A percentile compares a stretch with the other conserved stretches of the same genome.
These are phyloP conservation scores for Aegotheles bennettii DNA, from an alignment of 2,113 vertebrate species.

Conservation along the genomic window DNA sequence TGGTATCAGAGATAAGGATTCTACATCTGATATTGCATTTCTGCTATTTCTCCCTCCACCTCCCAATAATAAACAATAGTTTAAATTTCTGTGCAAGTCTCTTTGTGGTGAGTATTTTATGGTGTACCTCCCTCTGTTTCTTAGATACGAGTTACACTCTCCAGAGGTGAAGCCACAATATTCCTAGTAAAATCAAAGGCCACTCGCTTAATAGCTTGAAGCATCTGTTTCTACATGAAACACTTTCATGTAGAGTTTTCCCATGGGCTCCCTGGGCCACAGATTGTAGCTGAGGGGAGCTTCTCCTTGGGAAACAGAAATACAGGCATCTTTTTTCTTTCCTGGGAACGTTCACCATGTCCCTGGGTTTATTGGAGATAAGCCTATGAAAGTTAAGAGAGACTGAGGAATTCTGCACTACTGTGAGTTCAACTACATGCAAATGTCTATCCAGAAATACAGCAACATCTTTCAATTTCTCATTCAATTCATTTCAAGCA, in stretches of 20 bases:
- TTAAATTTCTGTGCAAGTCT: not conserved
- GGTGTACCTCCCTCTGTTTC: not conserved
- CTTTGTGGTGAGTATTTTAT: not conserved
- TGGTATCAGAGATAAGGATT: not conserved
- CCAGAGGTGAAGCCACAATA: not conserved
- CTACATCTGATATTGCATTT: not conserved
- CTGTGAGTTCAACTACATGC: not conserved
- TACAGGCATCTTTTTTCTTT: not conserved
- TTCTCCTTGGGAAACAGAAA: slow-evolving; percentile 6
- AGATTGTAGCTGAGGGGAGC: not conserved
- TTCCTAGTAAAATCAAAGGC: not conserved
- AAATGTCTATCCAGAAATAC: not conserved
- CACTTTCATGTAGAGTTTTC: not conserved
- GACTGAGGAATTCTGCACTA: not conserved
- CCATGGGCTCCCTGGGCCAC: not conserved
- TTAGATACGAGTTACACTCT: not conserved
- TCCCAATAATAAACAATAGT: not conserved
- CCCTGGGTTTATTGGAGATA: not conserved
- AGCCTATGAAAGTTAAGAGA: not conserved
- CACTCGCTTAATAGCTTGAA: not conserved
- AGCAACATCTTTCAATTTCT: not conserved
- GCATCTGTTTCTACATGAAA: not conserved
- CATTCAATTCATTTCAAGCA: not conserved
- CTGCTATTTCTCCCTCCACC: not conserved
- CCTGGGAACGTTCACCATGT: not conserved